Evolutionary conservation across 2,113 vertebrate genomes (phyloP), one percentile per base, ranked within the genome.

Genomic region (Acinonyx jubatus): DNA sequence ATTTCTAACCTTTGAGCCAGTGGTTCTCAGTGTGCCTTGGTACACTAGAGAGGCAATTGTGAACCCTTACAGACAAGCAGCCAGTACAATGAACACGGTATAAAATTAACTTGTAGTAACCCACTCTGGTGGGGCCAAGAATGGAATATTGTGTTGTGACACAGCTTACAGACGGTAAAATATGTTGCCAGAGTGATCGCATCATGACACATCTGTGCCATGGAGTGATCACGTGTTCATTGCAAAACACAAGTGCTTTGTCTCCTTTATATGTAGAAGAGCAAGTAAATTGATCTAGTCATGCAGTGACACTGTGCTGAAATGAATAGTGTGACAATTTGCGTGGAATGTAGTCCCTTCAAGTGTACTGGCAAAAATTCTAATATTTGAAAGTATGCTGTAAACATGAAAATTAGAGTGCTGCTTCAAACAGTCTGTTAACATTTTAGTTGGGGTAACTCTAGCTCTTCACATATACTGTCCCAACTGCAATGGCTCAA

Each of bases 341-440:
- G 45, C 4, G 6, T 81, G 73, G 94, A 33, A n/a, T 55, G 16
- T 13, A 5, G 45, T 61, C 66, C 45, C 31, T 86, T 95, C 82
- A 78, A 61, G 31, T 4, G 50, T 85, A 16, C 78, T 48, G 61
- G 66, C 61, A 69, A 89, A 89, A 86, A 38, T 61, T 45, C 65
- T 61, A 71, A 71, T 61, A 36, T 89, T 69, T 41, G 68, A 87
- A 85, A 96, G n/a, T 68, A 31, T 83, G 27, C 31, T 25, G 21
- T 68, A 65, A 69, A 81, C 14, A 48, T 27, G 10, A 73, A 88
- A 61, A 55, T 80, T 27, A 63, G 57, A 90, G 31, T 45, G 21
- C 41, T 65, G 21, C 66, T 96, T 96, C 63, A 84, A 14, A 89
- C 15, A 76, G 78, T n/a, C n/a, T 93, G n/a, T 76, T 86, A 63